Evolutionary conservation across 2,888 invertebrate genomes (phyloP), one percentile per base, ranked within the genome.

Genomic region (Sycophila texana): DNA sequence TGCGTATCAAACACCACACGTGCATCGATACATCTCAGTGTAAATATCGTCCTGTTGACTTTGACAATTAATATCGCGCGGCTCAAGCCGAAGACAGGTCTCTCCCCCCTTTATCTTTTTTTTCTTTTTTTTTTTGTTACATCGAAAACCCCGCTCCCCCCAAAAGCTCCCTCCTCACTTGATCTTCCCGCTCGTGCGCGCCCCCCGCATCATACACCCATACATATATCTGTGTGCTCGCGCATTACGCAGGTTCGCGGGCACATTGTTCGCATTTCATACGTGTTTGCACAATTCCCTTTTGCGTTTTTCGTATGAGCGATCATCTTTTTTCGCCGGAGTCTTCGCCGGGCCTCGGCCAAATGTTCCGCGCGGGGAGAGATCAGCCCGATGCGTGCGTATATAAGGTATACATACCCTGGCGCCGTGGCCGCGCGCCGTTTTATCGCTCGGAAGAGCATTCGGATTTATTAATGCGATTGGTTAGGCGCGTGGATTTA

Each of bases 271-370:
- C 85, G 84, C 83, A 90, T 90, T 90, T 90, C 88, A 88, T 90
- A 89, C 89, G 88, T 89, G 87, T 90, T 90, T 90, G 90, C 89
- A 89, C 90, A 90, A 90, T 89, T 88, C 86, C 85, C 87, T 84
- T 83, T 84, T 72, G 81, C 82, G 86, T 86, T 87, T 87, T 88
- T 87, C 86, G 83, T 70, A 63, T 65, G 74, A 79, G 39, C 70
- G 72, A 76, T 76, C 74, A 26, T 66, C n/a, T 47, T 47, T 18
- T 26, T 47, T 13, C 22, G 20, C n/a, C n/a, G 39, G 39, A 39
- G 39, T 39, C 39, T 39, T 39, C 39, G 2, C 18, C n/a, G 51
- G 57, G n/a, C 16, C 16, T 18, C 47, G n/a, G 7, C 73, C 68
- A 78, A 78, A 78, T 78, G 72, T 71, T 73, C 10, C 57, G 47